Evolutionary conservation across 2,888 invertebrate genomes (phyloP), one percentile per base, ranked within the genome.

Genomic region (Pimpla rufipes): DNA sequence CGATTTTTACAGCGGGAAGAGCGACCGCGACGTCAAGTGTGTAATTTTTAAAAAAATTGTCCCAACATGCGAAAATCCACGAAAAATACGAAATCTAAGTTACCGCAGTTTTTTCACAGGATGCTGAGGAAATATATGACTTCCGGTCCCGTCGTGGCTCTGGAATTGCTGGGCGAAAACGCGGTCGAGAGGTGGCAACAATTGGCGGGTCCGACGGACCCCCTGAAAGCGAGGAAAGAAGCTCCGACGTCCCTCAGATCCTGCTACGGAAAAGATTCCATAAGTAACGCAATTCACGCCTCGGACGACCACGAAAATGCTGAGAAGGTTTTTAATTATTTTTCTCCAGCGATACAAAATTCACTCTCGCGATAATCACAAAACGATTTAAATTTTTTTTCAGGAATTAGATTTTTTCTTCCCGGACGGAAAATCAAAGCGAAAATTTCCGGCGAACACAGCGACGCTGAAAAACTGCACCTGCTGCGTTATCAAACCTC

Each of bases 401-500:
- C 89, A 96, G 95, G 95, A 95, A 85, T 88, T 95, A 3, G 94
- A 94, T 62, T 95, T 96, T 88, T 97, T 97, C 89, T 96, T 96
- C 87, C 94, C 95, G 0, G 91, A 94, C 7, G 89, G 93, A 0
- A 91, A 93, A 21, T 81, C 91, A 18, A 92, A 92, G 6, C 93
- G 93, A 7, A 90, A 90, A 42, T 93, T 93, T 0, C 93, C 95
- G 0, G 92, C 93, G 35, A 93, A 95, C 23, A 95, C 96, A 0
- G 95, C 96, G 0, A 94, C 94, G 1, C 92, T 96, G 5, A 94
- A 95, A 42, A 96, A 97, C 89, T 96, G 96, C 85, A 97, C 97
- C 0, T 95, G 97, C 76, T 97, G 97, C 89, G 94, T 99, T 73
- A 96, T 99, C 62, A 98, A 98, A 93, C 99, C 99, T 0, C 98